Evolutionary conservation across 2,888 invertebrate species (phyloP).

Genomic region (Aporophyla nigra): DNA sequence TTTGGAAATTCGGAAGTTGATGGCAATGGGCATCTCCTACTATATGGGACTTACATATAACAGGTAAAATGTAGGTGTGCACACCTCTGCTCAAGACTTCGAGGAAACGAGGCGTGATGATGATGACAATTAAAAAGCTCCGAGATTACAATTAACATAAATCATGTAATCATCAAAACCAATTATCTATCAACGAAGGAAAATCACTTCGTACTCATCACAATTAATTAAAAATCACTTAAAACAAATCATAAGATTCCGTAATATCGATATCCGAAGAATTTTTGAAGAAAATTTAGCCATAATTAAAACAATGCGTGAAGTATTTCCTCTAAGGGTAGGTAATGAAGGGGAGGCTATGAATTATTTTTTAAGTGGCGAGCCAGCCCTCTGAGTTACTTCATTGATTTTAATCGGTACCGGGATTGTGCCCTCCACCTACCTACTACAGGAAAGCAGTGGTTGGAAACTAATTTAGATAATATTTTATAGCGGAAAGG

Average conservation of each 20-base stretch:
- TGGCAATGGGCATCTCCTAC: too few relatives aligned
- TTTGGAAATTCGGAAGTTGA: too few relatives aligned
- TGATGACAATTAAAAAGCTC: too few relatives aligned
- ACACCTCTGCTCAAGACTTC: too few relatives aligned
- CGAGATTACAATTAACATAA: too few relatives aligned
- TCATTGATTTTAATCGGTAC: constrained; percentile 80
- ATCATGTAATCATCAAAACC: background rate
- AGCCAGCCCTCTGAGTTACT: constrained; percentile 68
- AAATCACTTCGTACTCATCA: constrained; percentile 17
- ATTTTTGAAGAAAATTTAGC: constrained; percentile 59
- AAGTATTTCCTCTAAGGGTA: constrained; percentile 73
- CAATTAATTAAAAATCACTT: constrained; percentile 54
- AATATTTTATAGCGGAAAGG: constrained; percentile 22
- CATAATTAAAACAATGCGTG: constrained; percentile 74
- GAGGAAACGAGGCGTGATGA: too few relatives aligned
- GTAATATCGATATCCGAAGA: constrained; percentile 56
- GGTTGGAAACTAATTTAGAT: constrained; percentile 37
- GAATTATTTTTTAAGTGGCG: constrained; percentile 84
- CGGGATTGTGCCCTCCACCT: constrained; percentile 45
- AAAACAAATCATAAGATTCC: constrained; percentile 32
- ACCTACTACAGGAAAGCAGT: constrained; percentile 26
- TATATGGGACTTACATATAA: too few relatives aligned
- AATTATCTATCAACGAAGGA: constrained; percentile 17
- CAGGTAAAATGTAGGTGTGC: too few relatives aligned
- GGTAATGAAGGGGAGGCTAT: constrained; percentile 78